Conservation (phyloP, 2,113 vertebrate genomes). For the Oncorhynchus gorbuscha region DNA sequence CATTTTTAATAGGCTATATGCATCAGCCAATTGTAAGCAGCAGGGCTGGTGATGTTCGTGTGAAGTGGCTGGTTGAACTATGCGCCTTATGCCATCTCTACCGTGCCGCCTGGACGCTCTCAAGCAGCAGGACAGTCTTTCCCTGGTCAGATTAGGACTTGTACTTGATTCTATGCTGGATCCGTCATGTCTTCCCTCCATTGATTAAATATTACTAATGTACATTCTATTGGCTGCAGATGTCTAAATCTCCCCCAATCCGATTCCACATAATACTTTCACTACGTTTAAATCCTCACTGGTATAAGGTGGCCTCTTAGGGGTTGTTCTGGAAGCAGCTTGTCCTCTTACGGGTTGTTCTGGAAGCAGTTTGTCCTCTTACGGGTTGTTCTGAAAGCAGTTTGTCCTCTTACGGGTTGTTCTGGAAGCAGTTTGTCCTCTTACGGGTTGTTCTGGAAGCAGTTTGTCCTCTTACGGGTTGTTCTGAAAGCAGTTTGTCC, state of each 20-base stretch:
- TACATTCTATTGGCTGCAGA: slow-evolving; percentile 76
- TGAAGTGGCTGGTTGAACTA: slow-evolving; percentile 11
- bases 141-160: slow-evolving; percentile 75
- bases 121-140: slow-evolving; percentile 21
- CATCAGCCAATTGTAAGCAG: background rate
- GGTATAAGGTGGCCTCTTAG: slow-evolving; percentile 43
- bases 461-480: no score
- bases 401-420: no score
- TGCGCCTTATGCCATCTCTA: slow-evolving; percentile 15
- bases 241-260: slow-evolving; percentile 66
- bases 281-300: slow-evolving; percentile 70
- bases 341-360: no score
- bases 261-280: slow-evolving; percentile 73
- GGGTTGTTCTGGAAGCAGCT: no score
- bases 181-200: slow-evolving; percentile 45
- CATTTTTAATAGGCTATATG: no score
- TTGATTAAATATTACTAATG: slow-evolving; percentile 72
- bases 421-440: no score
- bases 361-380: no score
- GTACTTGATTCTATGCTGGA: slow-evolving; percentile 68
- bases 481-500: no score
- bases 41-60: background rate
- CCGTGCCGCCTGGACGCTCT: slow-evolving; percentile 18
- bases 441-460: no score
- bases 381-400: no score